Evolutionary conservation across 2,113 vertebrate species (phyloP).

Genomic region (Coracopsis vasa): DNA sequence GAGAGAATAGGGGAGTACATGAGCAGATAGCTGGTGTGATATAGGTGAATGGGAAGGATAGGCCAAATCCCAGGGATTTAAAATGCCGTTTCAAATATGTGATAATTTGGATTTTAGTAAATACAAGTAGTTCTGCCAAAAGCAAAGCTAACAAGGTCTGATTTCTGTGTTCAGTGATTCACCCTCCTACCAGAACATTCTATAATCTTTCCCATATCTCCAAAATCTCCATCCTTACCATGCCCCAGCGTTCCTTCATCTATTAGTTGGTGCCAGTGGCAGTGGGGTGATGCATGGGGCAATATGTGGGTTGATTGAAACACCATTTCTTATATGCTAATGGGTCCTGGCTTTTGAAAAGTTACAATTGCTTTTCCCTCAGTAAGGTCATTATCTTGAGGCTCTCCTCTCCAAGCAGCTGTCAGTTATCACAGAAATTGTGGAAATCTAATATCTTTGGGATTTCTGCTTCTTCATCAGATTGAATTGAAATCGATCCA

Average conservation of each 20-base stretch:
- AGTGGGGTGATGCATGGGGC: background rate
- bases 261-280: background rate
- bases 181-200: slow-evolving; percentile 20
- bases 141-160: background rate
- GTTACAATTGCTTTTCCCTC: background rate
- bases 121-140: slow-evolving; percentile 24
- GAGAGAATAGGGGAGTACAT: slow-evolving; percentile 30
- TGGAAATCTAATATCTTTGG: background rate
- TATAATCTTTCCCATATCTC: background rate
- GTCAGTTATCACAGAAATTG: slow-evolving; percentile 21
- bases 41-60: background rate
- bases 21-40: slow-evolving; percentile 3
- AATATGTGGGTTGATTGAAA: background rate
- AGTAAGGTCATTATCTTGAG: background rate
- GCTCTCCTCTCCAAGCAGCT: slow-evolving; percentile 17
- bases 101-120: slow-evolving; percentile 31
- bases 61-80: slow-evolving; percentile 36
- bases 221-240: background rate
- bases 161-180: background rate
- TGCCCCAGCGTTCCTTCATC: background rate
- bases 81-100: slow-evolving; percentile 23
- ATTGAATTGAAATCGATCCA: background rate
- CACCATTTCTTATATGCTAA: background rate
- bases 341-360: background rate
- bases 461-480: slow-evolving; percentile 23